Conservation (phyloP, 1,140 invertebrate genomes). For the Sminthurinus signatus region DNA sequence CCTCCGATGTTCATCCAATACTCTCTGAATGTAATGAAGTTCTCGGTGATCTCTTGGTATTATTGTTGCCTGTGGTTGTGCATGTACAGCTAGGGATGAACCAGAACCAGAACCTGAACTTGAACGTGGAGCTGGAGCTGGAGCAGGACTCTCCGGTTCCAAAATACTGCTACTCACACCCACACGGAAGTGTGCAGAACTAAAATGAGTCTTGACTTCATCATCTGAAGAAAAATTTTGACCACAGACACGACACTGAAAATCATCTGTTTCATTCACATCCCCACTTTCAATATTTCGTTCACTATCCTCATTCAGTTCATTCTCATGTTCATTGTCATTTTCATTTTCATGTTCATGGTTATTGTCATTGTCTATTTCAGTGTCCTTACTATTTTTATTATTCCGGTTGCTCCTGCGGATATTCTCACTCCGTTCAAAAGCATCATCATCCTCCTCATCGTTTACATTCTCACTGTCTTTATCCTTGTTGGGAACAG, state of each 20-base stretch:
- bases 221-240: conserved; percentile 28
- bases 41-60: neutral
- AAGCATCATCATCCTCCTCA: no score
- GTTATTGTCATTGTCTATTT: neutral
- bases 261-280: conserved; percentile 20
- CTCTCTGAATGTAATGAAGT: no score
- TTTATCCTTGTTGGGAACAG: no score
- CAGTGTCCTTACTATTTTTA: neutral
- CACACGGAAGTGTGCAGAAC: conserved; percentile 28
- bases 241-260: conserved; percentile 32
- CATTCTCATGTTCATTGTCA: no score
- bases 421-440: neutral
- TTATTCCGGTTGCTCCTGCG: neutral
- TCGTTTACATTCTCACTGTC: no score
- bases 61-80: neutral
- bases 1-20: neutral
- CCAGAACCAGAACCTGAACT: no score
- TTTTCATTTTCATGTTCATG: no score
- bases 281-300: no score
- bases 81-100: no score
- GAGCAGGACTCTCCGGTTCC: conserved; percentile 39
- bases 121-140: neutral
- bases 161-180: conserved; percentile 19
- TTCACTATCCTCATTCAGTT: no score
- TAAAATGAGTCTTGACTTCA: conserved; percentile 34